Conservation (phyloP, 2,888 invertebrate genomes). For the Frankliniella intonsa region DNA sequence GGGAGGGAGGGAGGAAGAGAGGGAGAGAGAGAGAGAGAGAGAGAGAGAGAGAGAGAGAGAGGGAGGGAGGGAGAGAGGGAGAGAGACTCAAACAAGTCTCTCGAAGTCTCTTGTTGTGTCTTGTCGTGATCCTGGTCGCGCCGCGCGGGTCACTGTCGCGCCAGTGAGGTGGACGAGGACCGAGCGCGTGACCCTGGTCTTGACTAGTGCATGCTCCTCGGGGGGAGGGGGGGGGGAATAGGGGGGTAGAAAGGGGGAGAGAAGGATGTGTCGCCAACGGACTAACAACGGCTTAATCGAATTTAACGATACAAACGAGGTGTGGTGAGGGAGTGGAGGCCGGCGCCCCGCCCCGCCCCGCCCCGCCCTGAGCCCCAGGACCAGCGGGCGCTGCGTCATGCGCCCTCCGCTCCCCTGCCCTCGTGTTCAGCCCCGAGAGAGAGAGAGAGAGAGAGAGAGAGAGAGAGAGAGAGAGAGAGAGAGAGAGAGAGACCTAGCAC, state of each 20-base stretch:
- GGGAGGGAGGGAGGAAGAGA: not conserved
- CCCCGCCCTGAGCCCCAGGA: too few relatives aligned
- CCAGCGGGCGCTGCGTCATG: not conserved
- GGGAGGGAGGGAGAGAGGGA: not conserved
- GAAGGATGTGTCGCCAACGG: not conserved
- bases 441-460: too few relatives aligned
- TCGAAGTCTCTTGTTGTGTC: not conserved
- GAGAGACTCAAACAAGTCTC: not conserved
- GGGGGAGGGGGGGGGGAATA: too few relatives aligned
- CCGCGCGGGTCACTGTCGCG: too few relatives aligned
- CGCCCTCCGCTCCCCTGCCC: not conserved
- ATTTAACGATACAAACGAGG: slow-evolving; percentile 24
- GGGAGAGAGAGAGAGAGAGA: not conserved
- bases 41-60: not conserved
- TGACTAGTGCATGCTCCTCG: too few relatives aligned
- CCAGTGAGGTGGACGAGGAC: too few relatives aligned
- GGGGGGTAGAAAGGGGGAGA: too few relatives aligned
- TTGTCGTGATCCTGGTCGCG: not conserved
- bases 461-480: too few relatives aligned
- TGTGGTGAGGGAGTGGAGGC: not conserved
- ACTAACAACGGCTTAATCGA: slow-evolving; percentile 11
- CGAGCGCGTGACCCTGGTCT: too few relatives aligned
- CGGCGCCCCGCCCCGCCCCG: not conserved
- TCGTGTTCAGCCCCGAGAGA: not conserved
- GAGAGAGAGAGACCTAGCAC: too few relatives aligned